phyloP scores from a whole-genome alignment of 1,140 invertebrate species.

The Forficula auricularia region DNA sequence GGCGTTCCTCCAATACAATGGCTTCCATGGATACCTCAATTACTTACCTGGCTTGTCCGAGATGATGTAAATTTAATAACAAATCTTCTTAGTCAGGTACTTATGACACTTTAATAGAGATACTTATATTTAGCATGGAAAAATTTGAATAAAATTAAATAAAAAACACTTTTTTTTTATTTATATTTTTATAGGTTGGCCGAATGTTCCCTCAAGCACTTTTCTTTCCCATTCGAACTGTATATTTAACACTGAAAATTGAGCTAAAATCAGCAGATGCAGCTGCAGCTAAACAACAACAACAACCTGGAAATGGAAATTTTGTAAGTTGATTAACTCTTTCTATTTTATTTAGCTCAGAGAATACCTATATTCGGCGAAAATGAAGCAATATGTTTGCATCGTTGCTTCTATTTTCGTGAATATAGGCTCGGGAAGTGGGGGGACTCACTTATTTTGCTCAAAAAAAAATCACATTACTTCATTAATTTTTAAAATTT shows the following conservation, averaged over 20 bases:
- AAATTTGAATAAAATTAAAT: no score
- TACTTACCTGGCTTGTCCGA: conserved; percentile 77
- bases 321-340: no score
- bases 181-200: conserved; percentile 45
- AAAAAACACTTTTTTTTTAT: conserved; percentile 2
- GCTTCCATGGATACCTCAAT: conserved; percentile 92
- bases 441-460: no score
- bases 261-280: conserved; percentile 51
- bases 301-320: conserved; percentile 16
- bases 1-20: conserved; percentile 87
- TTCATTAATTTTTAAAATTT: no score
- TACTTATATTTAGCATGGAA: no score
- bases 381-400: no score
- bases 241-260: conserved; percentile 86
- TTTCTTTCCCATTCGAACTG: conserved; percentile 85
- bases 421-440: no score
- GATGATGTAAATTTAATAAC: conserved; percentile 79
- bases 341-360: no score
- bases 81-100: conserved; percentile 67
- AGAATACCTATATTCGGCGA: no score
- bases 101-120: not conserved
- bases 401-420: no score
- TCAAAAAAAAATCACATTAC: no score
- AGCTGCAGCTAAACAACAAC: conserved; percentile 11
- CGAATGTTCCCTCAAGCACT: conserved; percentile 90